Percentiles rank a stretch among this genome's conserved stretches.
phyloP scores from a whole-genome alignment of 1,140 invertebrate genomes.

The Pseudobourletiella spinata region DNA sequence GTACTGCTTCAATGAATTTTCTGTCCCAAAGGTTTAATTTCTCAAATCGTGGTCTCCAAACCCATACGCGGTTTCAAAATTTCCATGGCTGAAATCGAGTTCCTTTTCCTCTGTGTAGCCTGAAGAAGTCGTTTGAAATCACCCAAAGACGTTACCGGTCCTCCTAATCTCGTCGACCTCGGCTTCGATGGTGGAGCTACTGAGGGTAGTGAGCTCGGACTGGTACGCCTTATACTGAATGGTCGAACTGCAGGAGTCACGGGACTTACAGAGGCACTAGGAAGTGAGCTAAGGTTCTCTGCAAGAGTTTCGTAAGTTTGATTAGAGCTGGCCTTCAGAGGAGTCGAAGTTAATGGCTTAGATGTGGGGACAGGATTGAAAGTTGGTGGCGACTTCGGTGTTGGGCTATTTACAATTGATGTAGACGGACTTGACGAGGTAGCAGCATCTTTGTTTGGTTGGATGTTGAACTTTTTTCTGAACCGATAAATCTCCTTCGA shows the following conservation, averaged over 20 bases:
- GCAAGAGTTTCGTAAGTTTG: no score
- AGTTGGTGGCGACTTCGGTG: background rate
- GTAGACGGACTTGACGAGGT: background rate
- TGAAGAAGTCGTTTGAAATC: conserved; percentile 31
- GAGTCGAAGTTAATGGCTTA: background rate
- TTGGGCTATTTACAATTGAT: background rate
- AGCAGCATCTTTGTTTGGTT: conserved; percentile 16
- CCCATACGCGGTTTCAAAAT: conserved; percentile 28
- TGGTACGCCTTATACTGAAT: background rate
- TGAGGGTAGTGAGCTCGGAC: no score
- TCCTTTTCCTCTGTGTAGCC: conserved; percentile 18
- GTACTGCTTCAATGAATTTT: no score
- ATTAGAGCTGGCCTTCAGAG: background rate
- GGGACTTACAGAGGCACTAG: background rate
- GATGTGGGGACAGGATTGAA: background rate
- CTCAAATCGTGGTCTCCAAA: conserved; percentile 27
- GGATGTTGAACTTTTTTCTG: conserved; percentile 36
- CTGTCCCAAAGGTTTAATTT: no score
- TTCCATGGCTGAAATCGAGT: conserved; percentile 32
- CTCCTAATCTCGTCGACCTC: background rate
- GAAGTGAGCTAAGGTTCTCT: background rate
- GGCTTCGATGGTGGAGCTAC: background rate
- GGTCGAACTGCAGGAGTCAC: background rate
- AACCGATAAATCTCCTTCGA: conserved; percentile 35
- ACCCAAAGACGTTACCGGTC: conserved; percentile 19